Conservation (phyloP, 2,797 vertebrate species). For the Malurus splendens region DNA sequence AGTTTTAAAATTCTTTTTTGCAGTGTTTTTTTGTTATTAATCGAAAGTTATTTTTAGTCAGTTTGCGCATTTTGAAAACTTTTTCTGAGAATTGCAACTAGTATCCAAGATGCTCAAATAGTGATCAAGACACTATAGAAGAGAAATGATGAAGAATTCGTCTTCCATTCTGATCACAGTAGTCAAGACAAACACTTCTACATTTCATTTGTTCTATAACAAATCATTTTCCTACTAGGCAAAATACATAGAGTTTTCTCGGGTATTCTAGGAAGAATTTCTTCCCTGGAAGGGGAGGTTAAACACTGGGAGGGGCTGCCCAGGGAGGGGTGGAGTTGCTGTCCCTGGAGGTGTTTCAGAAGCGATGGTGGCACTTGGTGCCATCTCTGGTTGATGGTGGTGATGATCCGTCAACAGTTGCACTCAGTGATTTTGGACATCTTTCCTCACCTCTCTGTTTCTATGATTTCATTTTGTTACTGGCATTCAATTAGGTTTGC, state of each 20-base stretch:
- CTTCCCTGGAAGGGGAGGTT: not conserved
- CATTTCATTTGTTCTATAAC: not conserved
- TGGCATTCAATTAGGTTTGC: not conserved
- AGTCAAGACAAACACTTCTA: too few species aligned
- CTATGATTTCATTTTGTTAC: not conserved
- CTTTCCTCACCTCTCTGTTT: not conserved
- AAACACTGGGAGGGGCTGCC: not conserved
- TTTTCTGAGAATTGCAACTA: not conserved
- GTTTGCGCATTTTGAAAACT: not conserved
- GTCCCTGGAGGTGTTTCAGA: not conserved
- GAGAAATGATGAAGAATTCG: too few species aligned
- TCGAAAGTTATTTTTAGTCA: not conserved
- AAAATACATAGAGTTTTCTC: not conserved
- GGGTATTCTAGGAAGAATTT: not conserved
- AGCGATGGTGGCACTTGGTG: not conserved
- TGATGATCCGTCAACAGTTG: not conserved
- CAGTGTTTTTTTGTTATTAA: not conserved
- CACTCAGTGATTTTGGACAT: not conserved
- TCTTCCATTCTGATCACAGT: too few species aligned
- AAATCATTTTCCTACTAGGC: not conserved
- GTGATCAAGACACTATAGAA: too few species aligned
- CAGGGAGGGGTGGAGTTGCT: not conserved
- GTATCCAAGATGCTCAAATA: too few species aligned
- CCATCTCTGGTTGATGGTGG: not conserved
- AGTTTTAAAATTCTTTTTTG: not conserved